Evolutionary conservation across 2,888 invertebrate genomes (phyloP).

Genomic region (Alviniconcha strummeri): DNA sequence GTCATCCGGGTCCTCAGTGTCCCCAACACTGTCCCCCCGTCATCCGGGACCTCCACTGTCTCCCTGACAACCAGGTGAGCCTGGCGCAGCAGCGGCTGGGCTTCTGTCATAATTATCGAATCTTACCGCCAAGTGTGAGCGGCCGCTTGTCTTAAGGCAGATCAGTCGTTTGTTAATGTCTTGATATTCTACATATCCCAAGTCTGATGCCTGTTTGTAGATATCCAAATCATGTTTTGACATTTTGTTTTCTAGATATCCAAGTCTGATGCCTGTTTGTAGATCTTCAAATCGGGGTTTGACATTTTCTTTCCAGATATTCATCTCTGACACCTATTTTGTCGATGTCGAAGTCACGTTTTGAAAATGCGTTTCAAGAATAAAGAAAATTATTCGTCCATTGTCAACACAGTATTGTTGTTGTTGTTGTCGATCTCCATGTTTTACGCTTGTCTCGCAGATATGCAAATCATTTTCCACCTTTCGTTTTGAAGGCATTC

Average conservation of each 20-base stretch:
- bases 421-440: too few relatives aligned
- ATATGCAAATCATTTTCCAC: too few relatives aligned
- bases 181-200: background rate
- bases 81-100: background rate
- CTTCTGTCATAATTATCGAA: too few relatives aligned
- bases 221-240: background rate
- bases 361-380: background rate
- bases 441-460: too few relatives aligned
- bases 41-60: conserved; percentile 34
- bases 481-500: too few relatives aligned
- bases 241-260: background rate
- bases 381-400: too few relatives aligned
- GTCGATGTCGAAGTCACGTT: background rate
- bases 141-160: background rate
- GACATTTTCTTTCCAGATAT: background rate
- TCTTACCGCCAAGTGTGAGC: too few relatives aligned
- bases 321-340: background rate
- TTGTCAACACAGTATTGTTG: too few relatives aligned
- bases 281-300: background rate
- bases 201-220: background rate
- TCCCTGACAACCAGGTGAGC: conserved; percentile 9
- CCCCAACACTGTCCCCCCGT: conserved; percentile 40
- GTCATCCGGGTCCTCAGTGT: conserved; percentile 43
- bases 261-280: background rate
- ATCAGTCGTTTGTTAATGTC: background rate